Evolutionary conservation across 2,888 invertebrate species (phyloP).

Genomic region (Pseudococcus viburni): DNA sequence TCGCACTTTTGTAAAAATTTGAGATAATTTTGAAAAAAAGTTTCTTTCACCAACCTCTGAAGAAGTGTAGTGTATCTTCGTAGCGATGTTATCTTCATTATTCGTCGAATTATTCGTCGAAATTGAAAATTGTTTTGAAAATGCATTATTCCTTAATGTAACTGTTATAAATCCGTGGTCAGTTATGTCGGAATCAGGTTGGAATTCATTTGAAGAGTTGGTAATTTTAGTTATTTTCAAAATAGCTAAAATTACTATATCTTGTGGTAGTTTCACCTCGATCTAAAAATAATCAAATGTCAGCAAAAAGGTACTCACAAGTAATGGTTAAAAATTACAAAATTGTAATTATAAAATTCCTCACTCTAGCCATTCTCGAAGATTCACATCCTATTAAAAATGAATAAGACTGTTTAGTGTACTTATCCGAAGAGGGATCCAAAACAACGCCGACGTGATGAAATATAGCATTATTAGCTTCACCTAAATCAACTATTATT

Average conservation of each 20-base stretch:
- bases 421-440: too few species aligned
- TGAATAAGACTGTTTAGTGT: neutral
- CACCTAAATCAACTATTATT: neutral
- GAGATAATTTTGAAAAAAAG: neutral
- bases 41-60: too few species aligned
- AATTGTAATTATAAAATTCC: too few species aligned
- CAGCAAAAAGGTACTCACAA: too few species aligned
- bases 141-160: neutral
- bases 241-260: neutral
- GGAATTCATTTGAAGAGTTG: neutral
- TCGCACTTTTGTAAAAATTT: neutral
- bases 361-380: neutral
- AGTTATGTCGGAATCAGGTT: neutral
- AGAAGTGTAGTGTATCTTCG: too few species aligned
- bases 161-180: neutral
- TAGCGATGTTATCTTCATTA: too few species aligned
- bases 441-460: too few species aligned
- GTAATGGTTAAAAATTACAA: too few species aligned
- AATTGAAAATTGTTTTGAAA: neutral
- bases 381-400: neutral
- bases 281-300: neutral
- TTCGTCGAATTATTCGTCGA: too few species aligned
- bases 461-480: neutral
- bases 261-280: neutral
- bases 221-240: neutral